Base-by-base conservation (phyloP, 64 coral and sea anemone species). In the Montipora sp. region DNA sequence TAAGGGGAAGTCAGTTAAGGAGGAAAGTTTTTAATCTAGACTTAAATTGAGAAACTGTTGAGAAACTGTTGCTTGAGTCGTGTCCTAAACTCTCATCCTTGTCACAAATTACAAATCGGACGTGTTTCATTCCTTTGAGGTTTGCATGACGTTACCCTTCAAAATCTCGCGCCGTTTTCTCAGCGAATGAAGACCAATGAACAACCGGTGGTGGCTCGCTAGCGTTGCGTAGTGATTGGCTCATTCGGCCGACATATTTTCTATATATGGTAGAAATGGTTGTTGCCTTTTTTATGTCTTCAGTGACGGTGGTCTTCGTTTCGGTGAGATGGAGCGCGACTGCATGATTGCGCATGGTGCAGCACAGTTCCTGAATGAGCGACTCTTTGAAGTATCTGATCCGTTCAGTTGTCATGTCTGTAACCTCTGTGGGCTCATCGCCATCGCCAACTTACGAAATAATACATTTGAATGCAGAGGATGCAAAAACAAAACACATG, bases 251-350 rank as follows among this genome's bases (percentile, higher is more conserved):
- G 27, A 27, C 27, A 27, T 27, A 27, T 27, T 27, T 27, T 27
- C 27, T 27, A 27, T 27, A 27, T 27, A 27, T 27, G 27, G 27
- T 27, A 27, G 27, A 27, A 27, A 67, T 16, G 63, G 4, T 18
- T 18, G 12, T 8, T 16, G 0, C 3, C 63, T 19, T 77, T 12
- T 19, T 2, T 92, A n/a, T 20, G 14, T 51, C 75, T 92, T 19
- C 49, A 99, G 98, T 94, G 98, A 99, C 78, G 98, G 98, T 72
- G 98, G 98, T 51, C 94, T 99, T 55, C 94, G 98, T 80, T 99
- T 99, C 43, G 98, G 98, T 76, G 98, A 99, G 92, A 99, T 99
- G 98, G 98, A 99, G 79, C 98, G 98, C 48, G 98, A 99, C 73
- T 99, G 98, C 84, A 95, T 96, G 94, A 99, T 99, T 22, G 94